Base-by-base conservation (phyloP, 1,140 invertebrate species). In the Cyclargus thomasi region DNA sequence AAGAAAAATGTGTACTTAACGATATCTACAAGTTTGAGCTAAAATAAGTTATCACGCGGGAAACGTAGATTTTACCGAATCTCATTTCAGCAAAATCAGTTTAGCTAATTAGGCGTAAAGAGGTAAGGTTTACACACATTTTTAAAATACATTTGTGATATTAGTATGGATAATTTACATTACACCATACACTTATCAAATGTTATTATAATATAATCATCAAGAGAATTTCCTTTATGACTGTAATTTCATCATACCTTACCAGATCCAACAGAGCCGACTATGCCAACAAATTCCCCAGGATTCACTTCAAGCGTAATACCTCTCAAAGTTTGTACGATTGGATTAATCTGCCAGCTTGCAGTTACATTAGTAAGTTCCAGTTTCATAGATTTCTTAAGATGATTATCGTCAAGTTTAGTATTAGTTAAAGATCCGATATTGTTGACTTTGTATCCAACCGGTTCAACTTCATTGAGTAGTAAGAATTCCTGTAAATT, bases 221-320 rank as follows among this genome's bases (percentile, higher is more conserved):
- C 2, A 29, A 29, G 29, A 29, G 29, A 29, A 29, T 1, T 29
- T 29, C 5, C 29, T 29, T 29, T 29, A 29, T 29, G 1, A 29
- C 5, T 29, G 8, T 29, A 2, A 29, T 29, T 29, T 29, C 29
- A 29, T 18, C 22, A 73, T 88, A 95, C 94, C 91, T 96, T 97
- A 75, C 96, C 96, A 65, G 94, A 91, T 35, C 96, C 96, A 22
- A 97, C 95, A 53, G 94, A 90, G 55, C 96, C 96, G 39, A 96
- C 94, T 4, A 97, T 83, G 10, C 94, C 94, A 63, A 94, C 83
- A 53, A 97, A 91, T 80, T 95, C 92, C 6, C 95, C 94, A 3
- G 92, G 86, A 69, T 90, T 82, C 1, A 94, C 91, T 4, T 86
- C 88, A 10, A 95, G 74, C 57, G 89, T 92, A 16, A 96, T 91